These are phyloP conservation scores for Onychostoma macrolepis DNA, from an alignment of 2,113 vertebrate species.

Conservation along the genomic window DNA sequence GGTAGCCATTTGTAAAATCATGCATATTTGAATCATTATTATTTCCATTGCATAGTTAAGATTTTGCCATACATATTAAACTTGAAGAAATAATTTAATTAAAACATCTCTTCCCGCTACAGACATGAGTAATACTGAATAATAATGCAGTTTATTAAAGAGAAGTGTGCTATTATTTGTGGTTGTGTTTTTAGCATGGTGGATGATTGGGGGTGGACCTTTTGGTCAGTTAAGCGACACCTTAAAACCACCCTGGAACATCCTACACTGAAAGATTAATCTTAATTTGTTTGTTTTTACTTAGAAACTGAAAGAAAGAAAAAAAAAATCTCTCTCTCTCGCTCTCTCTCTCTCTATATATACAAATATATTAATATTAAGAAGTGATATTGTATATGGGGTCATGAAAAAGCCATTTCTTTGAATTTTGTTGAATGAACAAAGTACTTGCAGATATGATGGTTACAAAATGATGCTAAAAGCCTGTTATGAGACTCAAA, in stretches of 20 bases:
- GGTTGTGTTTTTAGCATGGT: not conserved
- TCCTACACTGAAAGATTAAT: too few relatives aligned
- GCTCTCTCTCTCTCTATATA: too few relatives aligned
- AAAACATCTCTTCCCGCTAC: not conserved
- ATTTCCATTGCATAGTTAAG: not conserved
- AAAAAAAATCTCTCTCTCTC: too few relatives aligned
- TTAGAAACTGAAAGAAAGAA: too few relatives aligned
- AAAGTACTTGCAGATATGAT: not conserved
- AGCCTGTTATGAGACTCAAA: not conserved
- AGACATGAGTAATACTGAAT: not conserved
- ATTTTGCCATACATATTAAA: not conserved
- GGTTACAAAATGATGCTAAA: not conserved
- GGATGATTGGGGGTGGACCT: not conserved
- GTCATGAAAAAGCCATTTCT: not conserved
- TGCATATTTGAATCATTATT: not conserved
- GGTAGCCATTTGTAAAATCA: not conserved
- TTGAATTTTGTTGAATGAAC: not conserved
- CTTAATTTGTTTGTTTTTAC: too few relatives aligned
- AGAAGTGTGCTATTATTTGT: not conserved
- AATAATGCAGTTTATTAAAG: not conserved
- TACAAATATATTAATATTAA: too few relatives aligned
- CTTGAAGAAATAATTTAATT: not conserved
- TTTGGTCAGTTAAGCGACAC: too few relatives aligned
- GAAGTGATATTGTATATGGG: too few relatives aligned
- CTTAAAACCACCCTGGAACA: too few relatives aligned